Percentiles rank a stretch among this genome's conserved stretches.
These are phyloP conservation scores for Mastacembelus armatus DNA, from an alignment of 2,797 vertebrate genomes.

Conservation along the genomic window DNA sequence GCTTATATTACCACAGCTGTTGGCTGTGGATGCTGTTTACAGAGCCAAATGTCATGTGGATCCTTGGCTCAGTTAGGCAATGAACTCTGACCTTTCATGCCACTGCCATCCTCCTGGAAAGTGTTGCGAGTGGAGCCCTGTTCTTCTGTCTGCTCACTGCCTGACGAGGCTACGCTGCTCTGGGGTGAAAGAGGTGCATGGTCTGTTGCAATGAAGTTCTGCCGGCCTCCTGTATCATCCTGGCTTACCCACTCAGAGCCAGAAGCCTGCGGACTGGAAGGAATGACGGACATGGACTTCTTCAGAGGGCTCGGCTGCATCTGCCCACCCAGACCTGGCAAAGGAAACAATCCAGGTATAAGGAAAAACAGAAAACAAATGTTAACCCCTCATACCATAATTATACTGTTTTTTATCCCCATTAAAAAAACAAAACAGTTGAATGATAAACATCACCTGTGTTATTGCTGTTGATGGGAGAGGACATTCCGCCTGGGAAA, in stretches of 20 bases:
- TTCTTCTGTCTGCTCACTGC: slow-evolving; percentile 96
- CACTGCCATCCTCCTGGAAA: slow-evolving; percentile 96
- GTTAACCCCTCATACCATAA: neutral
- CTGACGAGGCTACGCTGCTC: slow-evolving; percentile 96
- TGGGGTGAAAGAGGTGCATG: slow-evolving; percentile 95
- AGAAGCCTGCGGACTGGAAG: slow-evolving; percentile 87
- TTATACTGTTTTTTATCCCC: neutral
- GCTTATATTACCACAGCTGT: slow-evolving; percentile 34
- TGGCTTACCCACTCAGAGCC: slow-evolving; percentile 89
- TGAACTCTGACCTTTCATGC: slow-evolving; percentile 92
- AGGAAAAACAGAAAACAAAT: slow-evolving; percentile 3
- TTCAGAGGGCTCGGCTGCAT: slow-evolving; percentile 91
- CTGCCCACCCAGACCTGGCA: slow-evolving; percentile 87
- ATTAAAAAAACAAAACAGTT: neutral
- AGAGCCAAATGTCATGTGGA: slow-evolving; percentile 6
- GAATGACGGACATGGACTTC: slow-evolving; percentile 90
- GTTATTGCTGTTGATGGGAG: slow-evolving; percentile 89
- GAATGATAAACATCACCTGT: slow-evolving; percentile 76
- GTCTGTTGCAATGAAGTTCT: slow-evolving; percentile 85
- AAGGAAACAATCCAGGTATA: slow-evolving; percentile 24
- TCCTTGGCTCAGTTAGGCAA: neutral
- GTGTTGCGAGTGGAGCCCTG: slow-evolving; percentile 89
- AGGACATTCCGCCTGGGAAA: slow-evolving; percentile 88
- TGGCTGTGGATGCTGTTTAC: slow-evolving; percentile 25
- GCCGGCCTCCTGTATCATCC: slow-evolving; percentile 85